A percentile compares a stretch with the other conserved stretches of the same genome.
phyloP scores from a whole-genome alignment of 2,113 vertebrate genomes.

The Pan troglodytes region NHGRI_mPanTro3-v2.1_pri NC_072398.2:219943501-219944000 shows the following conservation, averaged over 20 bases:
- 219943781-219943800: background rate
- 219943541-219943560: background rate
- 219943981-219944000: background rate
- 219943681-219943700: background rate
- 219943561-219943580: rapidly evolving
- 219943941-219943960: background rate
- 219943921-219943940: background rate
- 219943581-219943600: background rate
- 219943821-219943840: background rate
- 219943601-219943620: background rate
- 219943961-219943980: background rate
- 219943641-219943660: background rate
- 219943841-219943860: background rate
- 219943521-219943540: background rate
- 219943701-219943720: background rate
- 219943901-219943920: background rate
- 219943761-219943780: no score
- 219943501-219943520: background rate
- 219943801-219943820: background rate
- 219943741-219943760: background rate
- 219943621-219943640: rapidly evolving
- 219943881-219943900: background rate
- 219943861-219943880: background rate
- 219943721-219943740: background rate
- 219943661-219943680: background rate